These are phyloP conservation scores for Axea sp. DNA, from an alignment of 2,888 invertebrate genomes.

Conservation along the genomic window DNA sequence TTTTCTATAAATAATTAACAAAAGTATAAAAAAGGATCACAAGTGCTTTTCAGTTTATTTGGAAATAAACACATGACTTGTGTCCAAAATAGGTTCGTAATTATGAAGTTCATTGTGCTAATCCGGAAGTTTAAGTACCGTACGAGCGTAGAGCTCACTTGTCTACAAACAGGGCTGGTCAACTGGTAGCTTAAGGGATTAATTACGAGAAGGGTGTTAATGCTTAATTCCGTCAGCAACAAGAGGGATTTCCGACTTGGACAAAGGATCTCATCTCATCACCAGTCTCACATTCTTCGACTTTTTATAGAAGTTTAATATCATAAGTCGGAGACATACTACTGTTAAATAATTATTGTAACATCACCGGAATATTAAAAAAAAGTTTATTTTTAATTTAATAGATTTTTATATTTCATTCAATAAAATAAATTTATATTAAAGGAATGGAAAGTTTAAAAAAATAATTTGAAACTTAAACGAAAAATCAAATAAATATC, in stretches of 20 bases:
- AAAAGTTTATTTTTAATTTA: too few species aligned
- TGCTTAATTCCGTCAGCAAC: slow-evolving; percentile 72
- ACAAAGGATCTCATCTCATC: slow-evolving; percentile 64
- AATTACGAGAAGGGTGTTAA: slow-evolving; percentile 78
- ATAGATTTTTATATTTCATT: too few species aligned
- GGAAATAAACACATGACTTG: not conserved
- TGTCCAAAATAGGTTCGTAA: slow-evolving; percentile 37
- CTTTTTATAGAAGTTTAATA: slow-evolving; percentile 27
- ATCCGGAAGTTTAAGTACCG: slow-evolving; percentile 66
- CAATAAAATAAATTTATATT: too few species aligned
- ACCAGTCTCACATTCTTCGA: slow-evolving; percentile 61
- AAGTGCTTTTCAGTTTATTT: too few species aligned
- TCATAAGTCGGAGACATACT: slow-evolving; percentile 1
- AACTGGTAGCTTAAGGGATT: slow-evolving; percentile 76
- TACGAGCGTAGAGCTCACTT: slow-evolving; percentile 67
- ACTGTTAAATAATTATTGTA: slow-evolving; percentile 1
- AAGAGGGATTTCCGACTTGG: slow-evolving; percentile 69
- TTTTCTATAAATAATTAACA: too few species aligned
- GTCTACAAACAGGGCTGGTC: slow-evolving; percentile 69
- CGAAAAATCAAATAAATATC: too few species aligned
- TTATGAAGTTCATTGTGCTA: slow-evolving; percentile 60
- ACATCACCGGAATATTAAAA: too few species aligned
- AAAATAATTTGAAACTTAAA: too few species aligned
- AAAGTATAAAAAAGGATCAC: too few species aligned
- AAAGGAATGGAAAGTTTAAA: too few species aligned